These are phyloP conservation scores for Theocolax elegans DNA, from an alignment of 1,140 invertebrate genomes.

Conservation along the genomic window DNA sequence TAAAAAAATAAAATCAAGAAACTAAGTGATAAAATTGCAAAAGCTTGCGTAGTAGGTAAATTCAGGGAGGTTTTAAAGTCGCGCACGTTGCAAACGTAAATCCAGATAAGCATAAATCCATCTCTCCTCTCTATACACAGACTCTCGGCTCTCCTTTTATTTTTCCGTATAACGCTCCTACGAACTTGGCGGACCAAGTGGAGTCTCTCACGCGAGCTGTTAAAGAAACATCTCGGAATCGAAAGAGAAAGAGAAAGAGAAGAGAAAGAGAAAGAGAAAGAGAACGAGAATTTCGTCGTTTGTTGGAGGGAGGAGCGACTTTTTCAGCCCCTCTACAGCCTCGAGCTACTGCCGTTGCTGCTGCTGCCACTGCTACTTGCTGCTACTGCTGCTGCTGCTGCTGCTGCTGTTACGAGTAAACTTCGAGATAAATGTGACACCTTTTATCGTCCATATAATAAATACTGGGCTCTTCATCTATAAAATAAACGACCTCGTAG, in stretches of 20 bases:
- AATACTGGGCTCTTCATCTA: slow-evolving; percentile 60
- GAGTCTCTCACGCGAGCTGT: slow-evolving; percentile 44
- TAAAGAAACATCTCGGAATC: slow-evolving; percentile 53
- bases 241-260: slow-evolving; percentile 23
- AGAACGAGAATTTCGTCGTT: not conserved
- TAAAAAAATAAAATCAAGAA: no score
- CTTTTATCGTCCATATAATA: slow-evolving; percentile 64
- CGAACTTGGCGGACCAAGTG: not conserved
- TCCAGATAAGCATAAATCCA: slow-evolving; percentile 28
- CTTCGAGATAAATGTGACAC: slow-evolving; percentile 63
- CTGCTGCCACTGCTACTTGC: no score
- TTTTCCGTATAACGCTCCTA: not conserved
- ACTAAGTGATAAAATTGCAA: no score
- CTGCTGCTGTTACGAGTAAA: slow-evolving; percentile 57
- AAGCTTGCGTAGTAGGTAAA: no score
- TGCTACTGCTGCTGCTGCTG: slow-evolving; percentile 3
- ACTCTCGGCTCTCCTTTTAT: not conserved
- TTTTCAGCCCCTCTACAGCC: not conserved
- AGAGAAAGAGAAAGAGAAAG: not conserved
- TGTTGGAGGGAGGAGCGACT: not conserved
- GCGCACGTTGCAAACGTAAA: slow-evolving; percentile 7
- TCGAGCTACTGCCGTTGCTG: slow-evolving; percentile 10
- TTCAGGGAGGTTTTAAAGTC: no score
- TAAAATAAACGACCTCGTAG: slow-evolving; percentile 54
- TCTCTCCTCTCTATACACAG: not conserved